Evolutionary conservation across 2,113 vertebrate genomes (phyloP).

Genomic region (Vireo altiloquus): DNA sequence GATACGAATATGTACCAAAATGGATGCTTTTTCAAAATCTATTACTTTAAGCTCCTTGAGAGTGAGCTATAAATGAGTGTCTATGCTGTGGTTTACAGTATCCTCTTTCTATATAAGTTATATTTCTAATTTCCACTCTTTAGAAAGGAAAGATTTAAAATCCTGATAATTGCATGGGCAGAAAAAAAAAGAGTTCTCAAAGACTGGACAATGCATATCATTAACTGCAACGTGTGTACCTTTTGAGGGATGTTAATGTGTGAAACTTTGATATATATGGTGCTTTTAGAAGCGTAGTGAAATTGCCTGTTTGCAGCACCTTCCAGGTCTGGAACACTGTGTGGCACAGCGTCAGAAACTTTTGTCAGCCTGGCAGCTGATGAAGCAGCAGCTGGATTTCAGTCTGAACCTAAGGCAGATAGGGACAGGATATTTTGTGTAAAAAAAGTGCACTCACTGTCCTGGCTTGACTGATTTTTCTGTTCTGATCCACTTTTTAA

Average conservation of each 20-base stretch:
- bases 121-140: not conserved
- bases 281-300: not conserved
- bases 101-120: not conserved
- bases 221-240: not conserved
- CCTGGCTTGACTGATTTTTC: not conserved
- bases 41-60: not conserved
- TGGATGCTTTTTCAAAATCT: not conserved
- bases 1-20: not conserved
- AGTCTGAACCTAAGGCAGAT: not conserved
- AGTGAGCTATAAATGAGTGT: not conserved
- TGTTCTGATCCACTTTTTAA: not conserved
- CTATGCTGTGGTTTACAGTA: not conserved
- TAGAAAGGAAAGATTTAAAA: not conserved
- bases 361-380: slow-evolving; percentile 1
- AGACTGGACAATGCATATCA: not conserved
- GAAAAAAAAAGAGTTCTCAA: not conserved
- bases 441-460: slow-evolving; percentile 6
- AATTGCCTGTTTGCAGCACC: not conserved
- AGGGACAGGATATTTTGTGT: not conserved
- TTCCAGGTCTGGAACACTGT: not conserved
- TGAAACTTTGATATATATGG: not conserved
- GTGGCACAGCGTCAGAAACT: not conserved
- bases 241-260: not conserved
- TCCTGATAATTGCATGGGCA: not conserved
- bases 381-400: slow-evolving; percentile 20